These are phyloP conservation scores for Trachurus trachurus DNA, from an alignment of 2,797 vertebrate genomes.

Conservation along the genomic window DNA sequence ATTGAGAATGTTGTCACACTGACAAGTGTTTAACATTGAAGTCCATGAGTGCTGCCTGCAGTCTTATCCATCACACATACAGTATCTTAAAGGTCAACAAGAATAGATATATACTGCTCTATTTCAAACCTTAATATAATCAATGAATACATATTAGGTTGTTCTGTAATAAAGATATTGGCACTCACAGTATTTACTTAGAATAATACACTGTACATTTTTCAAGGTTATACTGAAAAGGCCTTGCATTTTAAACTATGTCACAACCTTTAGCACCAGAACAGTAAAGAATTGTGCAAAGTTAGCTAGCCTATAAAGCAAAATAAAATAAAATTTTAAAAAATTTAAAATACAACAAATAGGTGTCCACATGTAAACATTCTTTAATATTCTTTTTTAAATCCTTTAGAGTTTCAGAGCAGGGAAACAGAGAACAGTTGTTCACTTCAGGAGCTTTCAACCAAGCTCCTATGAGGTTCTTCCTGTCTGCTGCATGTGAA, in stretches of 20 bases:
- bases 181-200: slow-evolving; percentile 85
- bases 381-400: slow-evolving; percentile 41
- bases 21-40: slow-evolving; percentile 68
- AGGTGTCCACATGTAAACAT: slow-evolving; percentile 69
- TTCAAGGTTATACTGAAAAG: slow-evolving; percentile 60
- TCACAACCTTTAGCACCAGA: slow-evolving; percentile 65
- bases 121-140: slow-evolving; percentile 74
- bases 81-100: slow-evolving; percentile 70
- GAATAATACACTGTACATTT: slow-evolving; percentile 80
- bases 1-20: slow-evolving; percentile 71
- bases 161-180: slow-evolving; percentile 78
- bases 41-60: slow-evolving; percentile 86
- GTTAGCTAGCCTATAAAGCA: slow-evolving; percentile 56
- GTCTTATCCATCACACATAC: slow-evolving; percentile 80
- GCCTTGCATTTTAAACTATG: slow-evolving; percentile 54
- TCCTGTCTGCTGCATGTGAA: background rate
- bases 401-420: slow-evolving; percentile 44
- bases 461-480: background rate
- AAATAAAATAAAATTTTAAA: slow-evolving; percentile 21
- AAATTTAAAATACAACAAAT: slow-evolving; percentile 33
- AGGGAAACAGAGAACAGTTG: background rate
- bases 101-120: slow-evolving; percentile 72
- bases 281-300: slow-evolving; percentile 72
- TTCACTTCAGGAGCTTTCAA: slow-evolving; percentile 21
- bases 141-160: slow-evolving; percentile 74